Evolutionary conservation across 1,140 invertebrate genomes (phyloP).

Genomic region (Nilaparvata lugens): DNA sequence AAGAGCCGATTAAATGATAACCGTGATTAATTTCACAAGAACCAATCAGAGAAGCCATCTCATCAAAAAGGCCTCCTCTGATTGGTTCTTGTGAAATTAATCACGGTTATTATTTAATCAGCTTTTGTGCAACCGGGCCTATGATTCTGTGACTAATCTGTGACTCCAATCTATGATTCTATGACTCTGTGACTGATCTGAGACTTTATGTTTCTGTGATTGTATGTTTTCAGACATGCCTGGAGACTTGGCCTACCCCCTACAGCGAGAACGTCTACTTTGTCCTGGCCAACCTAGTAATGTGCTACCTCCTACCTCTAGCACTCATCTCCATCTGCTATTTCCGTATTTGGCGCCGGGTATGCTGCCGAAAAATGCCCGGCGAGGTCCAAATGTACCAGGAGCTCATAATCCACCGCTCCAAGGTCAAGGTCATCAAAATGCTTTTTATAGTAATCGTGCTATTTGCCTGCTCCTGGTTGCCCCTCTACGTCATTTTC

Average conservation of each 20-base stretch:
- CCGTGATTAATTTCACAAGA: too few relatives aligned
- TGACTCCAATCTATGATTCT: too few relatives aligned
- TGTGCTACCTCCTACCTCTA: slow-evolving; percentile 46
- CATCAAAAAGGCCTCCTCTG: too few relatives aligned
- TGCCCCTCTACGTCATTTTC: slow-evolving; percentile 50
- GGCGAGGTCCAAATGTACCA: slow-evolving; percentile 28
- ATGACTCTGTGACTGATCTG: too few relatives aligned
- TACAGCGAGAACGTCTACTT: slow-evolving; percentile 42
- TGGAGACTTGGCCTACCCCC: slow-evolving; percentile 40
- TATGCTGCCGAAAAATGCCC: slow-evolving; percentile 33
- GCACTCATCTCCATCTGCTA: slow-evolving; percentile 45
- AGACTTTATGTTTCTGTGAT: too few relatives aligned
- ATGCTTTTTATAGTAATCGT: slow-evolving; percentile 55
- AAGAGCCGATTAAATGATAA: too few relatives aligned
- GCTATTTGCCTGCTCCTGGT: slow-evolving; percentile 53
- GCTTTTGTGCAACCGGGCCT: too few relatives aligned
- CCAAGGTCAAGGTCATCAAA: slow-evolving; percentile 43
- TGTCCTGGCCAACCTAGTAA: slow-evolving; percentile 45
- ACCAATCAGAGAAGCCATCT: too few relatives aligned
- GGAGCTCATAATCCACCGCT: slow-evolving; percentile 26
- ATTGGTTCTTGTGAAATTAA: too few relatives aligned
- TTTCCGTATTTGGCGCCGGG: slow-evolving; percentile 40
- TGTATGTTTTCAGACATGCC: slow-evolving; percentile 34
- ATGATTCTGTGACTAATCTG: too few relatives aligned
- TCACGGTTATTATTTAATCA: too few relatives aligned